Conservation (phyloP, 1,140 invertebrate genomes). For the Cepaea nemoralis region DNA sequence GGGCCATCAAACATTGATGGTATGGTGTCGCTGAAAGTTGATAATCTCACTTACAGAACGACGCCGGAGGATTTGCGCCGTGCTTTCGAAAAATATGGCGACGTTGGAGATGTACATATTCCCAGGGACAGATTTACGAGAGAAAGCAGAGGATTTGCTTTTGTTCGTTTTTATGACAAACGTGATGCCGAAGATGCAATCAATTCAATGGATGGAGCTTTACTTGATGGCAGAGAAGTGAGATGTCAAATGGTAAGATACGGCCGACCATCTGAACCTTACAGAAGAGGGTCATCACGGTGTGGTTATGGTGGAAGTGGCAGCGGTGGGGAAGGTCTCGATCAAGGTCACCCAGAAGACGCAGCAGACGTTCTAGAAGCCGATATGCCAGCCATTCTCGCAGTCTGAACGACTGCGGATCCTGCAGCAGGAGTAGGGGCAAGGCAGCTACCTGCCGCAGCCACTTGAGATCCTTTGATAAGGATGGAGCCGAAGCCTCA, state of each 20-base stretch:
- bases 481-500: slow-evolving; percentile 30
- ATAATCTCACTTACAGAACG: slow-evolving; percentile 96
- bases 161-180: slow-evolving; percentile 96
- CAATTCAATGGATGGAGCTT: slow-evolving; percentile 94
- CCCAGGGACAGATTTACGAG: slow-evolving; percentile 93
- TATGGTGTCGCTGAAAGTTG: slow-evolving; percentile 97
- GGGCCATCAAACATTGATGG: slow-evolving; percentile 94
- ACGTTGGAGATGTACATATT: slow-evolving; percentile 98
- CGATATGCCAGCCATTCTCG: slow-evolving; percentile 74
- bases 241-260: slow-evolving; percentile 97
- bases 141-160: slow-evolving; percentile 96
- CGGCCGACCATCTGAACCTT: slow-evolving; percentile 80
- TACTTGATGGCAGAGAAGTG: slow-evolving; percentile 94
- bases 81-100: slow-evolving; percentile 95
- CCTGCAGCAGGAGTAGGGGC: slow-evolving; percentile 53
- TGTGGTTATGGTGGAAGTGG: slow-evolving; percentile 41
- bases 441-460: slow-evolving; percentile 39
- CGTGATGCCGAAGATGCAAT: slow-evolving; percentile 93
- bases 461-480: slow-evolving; percentile 27
- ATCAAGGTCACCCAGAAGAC: slow-evolving; percentile 66
- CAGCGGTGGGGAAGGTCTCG: slow-evolving; percentile 48
- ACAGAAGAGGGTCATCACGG: slow-evolving; percentile 51
- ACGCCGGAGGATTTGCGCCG: slow-evolving; percentile 93
- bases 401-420: slow-evolving; percentile 73
- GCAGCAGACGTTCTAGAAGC: slow-evolving; percentile 54